A percentile compares a stretch with the other conserved stretches of the same genome.
phyloP scores from a whole-genome alignment of 2,113 vertebrate genomes.

The Pomatorhinus ruficollis region DNA sequence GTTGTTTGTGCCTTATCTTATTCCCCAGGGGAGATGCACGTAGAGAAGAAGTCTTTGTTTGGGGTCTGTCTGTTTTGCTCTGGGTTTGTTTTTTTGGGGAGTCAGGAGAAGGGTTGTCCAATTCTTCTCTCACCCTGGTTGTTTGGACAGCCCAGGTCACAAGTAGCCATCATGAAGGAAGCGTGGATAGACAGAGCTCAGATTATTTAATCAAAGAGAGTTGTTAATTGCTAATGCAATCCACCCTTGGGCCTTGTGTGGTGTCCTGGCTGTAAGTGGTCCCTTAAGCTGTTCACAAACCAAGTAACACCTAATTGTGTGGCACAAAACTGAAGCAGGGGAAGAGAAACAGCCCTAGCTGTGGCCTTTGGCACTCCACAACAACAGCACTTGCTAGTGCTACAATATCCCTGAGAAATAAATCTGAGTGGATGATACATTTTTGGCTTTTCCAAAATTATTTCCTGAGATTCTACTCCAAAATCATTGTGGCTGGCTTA shows the following conservation, averaged over 20 bases:
- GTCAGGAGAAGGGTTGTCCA: not conserved
- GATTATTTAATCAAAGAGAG: not conserved
- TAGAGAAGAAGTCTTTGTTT: not conserved
- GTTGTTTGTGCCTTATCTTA: not conserved
- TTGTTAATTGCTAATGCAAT: not conserved
- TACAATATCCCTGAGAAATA: not conserved
- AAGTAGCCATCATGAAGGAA: not conserved
- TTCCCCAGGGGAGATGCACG: not conserved
- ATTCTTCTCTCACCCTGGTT: not conserved
- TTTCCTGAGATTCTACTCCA: slow-evolving; percentile 36
- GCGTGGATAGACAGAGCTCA: not conserved
- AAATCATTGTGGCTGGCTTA: not conserved
- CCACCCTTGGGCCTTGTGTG: not conserved
- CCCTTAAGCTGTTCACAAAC: not conserved
- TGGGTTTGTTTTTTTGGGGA: not conserved
- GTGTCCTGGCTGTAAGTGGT: not conserved
- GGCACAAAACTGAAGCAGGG: not conserved
- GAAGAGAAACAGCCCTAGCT: not conserved
- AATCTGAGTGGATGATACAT: not conserved
- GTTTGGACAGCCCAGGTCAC: not conserved
- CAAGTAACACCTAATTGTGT: not conserved
- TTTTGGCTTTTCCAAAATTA: slow-evolving; percentile 26
- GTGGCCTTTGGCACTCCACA: not conserved
- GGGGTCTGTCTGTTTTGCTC: not conserved
- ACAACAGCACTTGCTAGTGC: not conserved